Conservation (phyloP, 64 coral and sea anemone genomes). For the Acropora tenuis region DNA sequence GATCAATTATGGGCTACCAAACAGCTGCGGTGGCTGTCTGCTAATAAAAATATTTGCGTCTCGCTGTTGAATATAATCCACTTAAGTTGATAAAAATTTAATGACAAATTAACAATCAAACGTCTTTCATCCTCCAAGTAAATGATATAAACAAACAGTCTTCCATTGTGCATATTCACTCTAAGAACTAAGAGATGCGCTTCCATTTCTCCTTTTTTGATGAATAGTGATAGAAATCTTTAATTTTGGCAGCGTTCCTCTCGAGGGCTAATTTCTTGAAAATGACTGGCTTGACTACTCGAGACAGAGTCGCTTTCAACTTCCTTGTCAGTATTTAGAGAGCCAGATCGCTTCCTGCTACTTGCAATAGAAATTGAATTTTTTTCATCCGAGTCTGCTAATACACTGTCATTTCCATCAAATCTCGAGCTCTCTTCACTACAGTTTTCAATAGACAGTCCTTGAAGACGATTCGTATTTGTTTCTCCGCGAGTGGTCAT, state of each 20-base stretch:
- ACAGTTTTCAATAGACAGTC: constrained; percentile 70
- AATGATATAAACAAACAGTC: neutral
- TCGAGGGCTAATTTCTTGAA: constrained; percentile 12
- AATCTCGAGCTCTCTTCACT: constrained; percentile 80
- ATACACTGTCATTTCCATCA: constrained; percentile 10
- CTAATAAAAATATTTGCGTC: neutral
- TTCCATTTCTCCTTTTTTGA: neutral
- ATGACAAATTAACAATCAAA: constrained; percentile 5
- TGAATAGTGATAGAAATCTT: neutral
- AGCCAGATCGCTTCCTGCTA: neutral
- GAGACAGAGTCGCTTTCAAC: neutral
- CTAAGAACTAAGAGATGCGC: neutral
- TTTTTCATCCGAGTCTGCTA: neutral
- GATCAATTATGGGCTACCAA: neutral
- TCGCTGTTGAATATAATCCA: neutral
- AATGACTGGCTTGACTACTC: neutral
- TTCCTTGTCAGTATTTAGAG: neutral
- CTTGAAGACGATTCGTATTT: neutral
- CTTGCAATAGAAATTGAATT: too few relatives aligned
- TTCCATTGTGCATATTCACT: neutral
- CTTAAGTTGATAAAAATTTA: neutral
- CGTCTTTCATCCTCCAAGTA: neutral
- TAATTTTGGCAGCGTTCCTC: neutral
- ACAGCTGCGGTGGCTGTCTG: neutral
- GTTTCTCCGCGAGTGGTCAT: constrained; percentile 63